A percentile compares a stretch with the other conserved stretches of the same genome.
These are phyloP conservation scores for Colistium nudipinnis DNA, from an alignment of 2,113 vertebrate genomes.

Conservation along the genomic window DNA sequence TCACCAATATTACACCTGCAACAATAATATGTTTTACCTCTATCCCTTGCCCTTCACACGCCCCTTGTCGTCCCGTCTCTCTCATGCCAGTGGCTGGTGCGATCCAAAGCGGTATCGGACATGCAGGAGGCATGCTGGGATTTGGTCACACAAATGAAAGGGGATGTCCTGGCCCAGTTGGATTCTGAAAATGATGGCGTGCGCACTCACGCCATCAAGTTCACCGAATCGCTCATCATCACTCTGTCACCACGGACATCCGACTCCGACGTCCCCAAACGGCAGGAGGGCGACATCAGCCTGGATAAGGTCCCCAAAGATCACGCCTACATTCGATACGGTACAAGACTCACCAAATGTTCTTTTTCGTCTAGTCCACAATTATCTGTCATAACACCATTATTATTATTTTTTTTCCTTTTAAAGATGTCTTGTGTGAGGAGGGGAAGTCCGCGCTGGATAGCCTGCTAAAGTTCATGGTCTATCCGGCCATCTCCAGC, in stretches of 20 bases:
- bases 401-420: too few species aligned
- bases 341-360: constrained; percentile 64
- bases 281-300: constrained; percentile 92
- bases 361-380: background rate
- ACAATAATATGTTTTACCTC: background rate
- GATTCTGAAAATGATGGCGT: constrained; percentile 96
- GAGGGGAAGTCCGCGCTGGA: constrained; percentile 90
- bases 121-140: constrained; percentile 96
- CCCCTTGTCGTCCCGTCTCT: background rate
- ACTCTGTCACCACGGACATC: constrained; percentile 87
- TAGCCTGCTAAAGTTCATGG: constrained; percentile 96
- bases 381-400: background rate
- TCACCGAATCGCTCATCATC: constrained; percentile 92
- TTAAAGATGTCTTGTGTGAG: constrained; percentile 85
- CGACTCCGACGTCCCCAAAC: constrained; percentile 89
- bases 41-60: background rate
- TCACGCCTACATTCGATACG: constrained; percentile 90
- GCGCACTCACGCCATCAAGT: constrained; percentile 96
- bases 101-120: constrained; percentile 84
- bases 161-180: constrained; percentile 87
- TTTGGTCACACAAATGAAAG: constrained; percentile 91
- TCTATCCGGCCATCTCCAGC: constrained; percentile 94
- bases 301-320: constrained; percentile 91
- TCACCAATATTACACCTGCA: background rate
- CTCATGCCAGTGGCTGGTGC: constrained; percentile 88